phyloP scores from a whole-genome alignment of 2,888 invertebrate species.

The Pandemis corylana region DNA sequence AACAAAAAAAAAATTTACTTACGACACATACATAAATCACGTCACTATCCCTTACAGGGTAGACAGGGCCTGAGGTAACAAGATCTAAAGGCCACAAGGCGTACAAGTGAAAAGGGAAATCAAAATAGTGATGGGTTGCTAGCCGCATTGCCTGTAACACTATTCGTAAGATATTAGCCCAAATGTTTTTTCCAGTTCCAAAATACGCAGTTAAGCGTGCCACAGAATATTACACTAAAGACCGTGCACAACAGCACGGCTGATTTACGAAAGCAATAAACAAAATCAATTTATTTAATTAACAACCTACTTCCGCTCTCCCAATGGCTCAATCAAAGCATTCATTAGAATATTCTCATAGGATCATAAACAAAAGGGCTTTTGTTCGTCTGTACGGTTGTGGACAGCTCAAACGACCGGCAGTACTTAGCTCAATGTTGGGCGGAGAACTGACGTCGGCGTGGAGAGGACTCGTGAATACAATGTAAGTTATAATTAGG shows the following conservation, averaged over 20 bases:
- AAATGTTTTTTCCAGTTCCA: not conserved
- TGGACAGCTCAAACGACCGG: constrained; percentile 57
- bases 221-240: not conserved
- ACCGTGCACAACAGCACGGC: constrained; percentile 6
- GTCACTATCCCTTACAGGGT: too few species aligned
- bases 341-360: constrained; percentile 71
- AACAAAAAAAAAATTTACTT: too few species aligned
- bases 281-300: constrained; percentile 55
- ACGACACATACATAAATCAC: too few species aligned
- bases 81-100: too few species aligned
- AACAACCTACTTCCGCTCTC: constrained; percentile 73
- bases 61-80: too few species aligned
- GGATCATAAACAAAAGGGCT: constrained; percentile 75
- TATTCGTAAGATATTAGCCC: too few species aligned
- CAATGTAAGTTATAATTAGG: constrained; percentile 73
- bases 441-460: constrained; percentile 75
- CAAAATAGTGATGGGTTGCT: too few species aligned
- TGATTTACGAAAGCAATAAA: constrained; percentile 42
- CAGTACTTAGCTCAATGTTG: constrained; percentile 63
- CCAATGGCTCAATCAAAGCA: constrained; percentile 70
- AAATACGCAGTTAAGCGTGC: not conserved
- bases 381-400: constrained; percentile 59
- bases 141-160: too few species aligned
- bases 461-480: constrained; percentile 75
- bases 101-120: too few species aligned